Evolutionary conservation across 2,888 invertebrate species (phyloP).

Genomic region (Tetragnatha montana): DNA sequence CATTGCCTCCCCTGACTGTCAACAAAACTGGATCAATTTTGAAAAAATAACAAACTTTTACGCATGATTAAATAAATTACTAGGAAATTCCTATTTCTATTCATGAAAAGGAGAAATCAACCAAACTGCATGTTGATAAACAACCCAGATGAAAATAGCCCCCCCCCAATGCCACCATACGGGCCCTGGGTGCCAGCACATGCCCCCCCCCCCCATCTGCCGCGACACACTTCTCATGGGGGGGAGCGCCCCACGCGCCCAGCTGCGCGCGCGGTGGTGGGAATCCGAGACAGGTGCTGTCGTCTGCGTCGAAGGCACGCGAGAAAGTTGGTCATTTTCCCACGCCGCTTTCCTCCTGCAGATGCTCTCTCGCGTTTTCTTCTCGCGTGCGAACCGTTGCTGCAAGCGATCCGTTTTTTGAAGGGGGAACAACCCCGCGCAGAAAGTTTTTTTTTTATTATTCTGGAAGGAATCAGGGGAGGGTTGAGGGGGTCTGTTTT

Average conservation of each 20-base stretch:
- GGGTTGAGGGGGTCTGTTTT: not conserved
- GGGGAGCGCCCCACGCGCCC: slow-evolving; percentile 7
- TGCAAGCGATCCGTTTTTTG: slow-evolving; percentile 37
- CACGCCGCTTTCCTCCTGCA: slow-evolving; percentile 47
- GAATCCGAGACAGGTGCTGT: slow-evolving; percentile 67
- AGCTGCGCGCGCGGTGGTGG: slow-evolving; percentile 53
- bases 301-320: slow-evolving; percentile 55
- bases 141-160: too few species aligned
- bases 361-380: slow-evolving; percentile 38
- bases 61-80: too few species aligned
- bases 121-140: too few species aligned
- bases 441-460: not conserved
- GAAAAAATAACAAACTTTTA: too few species aligned
- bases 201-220: not conserved
- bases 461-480: not conserved
- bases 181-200: not conserved
- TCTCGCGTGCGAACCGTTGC: slow-evolving; percentile 18
- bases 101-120: too few species aligned
- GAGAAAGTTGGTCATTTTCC: slow-evolving; percentile 60
- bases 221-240: not conserved
- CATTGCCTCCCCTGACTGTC: too few species aligned
- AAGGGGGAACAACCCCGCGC: not conserved
- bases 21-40: too few species aligned
- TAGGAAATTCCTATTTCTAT: too few species aligned
- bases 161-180: too few species aligned